Evolutionary conservation across 2,888 invertebrate genomes (phyloP), one percentile per base, ranked within the genome.

Genomic region (Apamea epomidion): DNA sequence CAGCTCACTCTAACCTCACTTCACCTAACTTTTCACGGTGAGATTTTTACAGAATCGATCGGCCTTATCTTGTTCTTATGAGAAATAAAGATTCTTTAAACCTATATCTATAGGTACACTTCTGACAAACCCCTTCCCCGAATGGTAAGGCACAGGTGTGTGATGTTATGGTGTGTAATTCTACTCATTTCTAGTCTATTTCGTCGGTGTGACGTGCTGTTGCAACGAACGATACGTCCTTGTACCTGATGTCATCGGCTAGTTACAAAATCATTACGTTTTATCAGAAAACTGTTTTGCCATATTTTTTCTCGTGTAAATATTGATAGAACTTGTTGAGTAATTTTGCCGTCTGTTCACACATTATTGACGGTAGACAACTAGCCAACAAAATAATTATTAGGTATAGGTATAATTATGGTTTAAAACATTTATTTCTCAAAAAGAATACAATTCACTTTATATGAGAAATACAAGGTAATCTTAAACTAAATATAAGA

Each of bases 191-290:
- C 75, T 16, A 51, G 45, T 60, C 48, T 32, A 72, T 42, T 76
- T 72, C 21, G 54, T 68, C 32, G 37, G 65, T 71, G 5, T 78
- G 16, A 68, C 42, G 65, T 62, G 25, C 29, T 80, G 62, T 75
- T 68, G 72, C 74, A 85, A 76, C 29, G 16, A 62, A 18, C 54
- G 51, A 29, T 60, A 65, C 64, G 71, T 78, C 70, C 65, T 68
- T 71, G 58, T 45, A 14, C 68, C 51, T 77, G 71, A 78, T 60
- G 74, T 68, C 79, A 79, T 64, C 29, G 51, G 65, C n/a, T 72
- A 37, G 37, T 80, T 84, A 84, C 74, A 84, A 84, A 84, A 84
- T 75, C 1, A 74, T 84, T 83, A 62, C 29, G 51, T 69, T 87
- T 67, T 72, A 74, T 78, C 67, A 71, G 37, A 74, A 71, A 87